Evolutionary conservation across 2,797 vertebrate genomes (phyloP), one percentile per base, ranked within the genome.

Genomic region (Acanthornis magna): DNA sequence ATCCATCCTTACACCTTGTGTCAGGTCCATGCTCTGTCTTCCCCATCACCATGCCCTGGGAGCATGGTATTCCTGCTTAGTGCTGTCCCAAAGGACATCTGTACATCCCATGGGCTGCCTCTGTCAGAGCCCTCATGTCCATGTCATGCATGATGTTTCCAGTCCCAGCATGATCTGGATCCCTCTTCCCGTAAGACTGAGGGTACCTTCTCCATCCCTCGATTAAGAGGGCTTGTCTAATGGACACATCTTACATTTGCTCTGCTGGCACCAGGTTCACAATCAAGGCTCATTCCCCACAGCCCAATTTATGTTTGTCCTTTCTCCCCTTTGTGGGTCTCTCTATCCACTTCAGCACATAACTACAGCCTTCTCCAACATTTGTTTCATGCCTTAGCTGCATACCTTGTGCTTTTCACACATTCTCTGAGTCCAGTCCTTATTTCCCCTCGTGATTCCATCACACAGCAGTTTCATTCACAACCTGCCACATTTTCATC

Each of bases 331-430:
- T 40, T 55, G 40, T 67, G 29, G 16, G 16, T 36, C 13, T 72
- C 48, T 85, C 50, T 38, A 2, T 43, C 16, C 8, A 9, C 36
- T 80, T 62, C 1, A 3, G 30, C 48, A 66, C 0, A 0, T 32
- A 42, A 76, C 53, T 38, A 8, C 12, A 84, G 60, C 50, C n/a
- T 4, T 66, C 47, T 61, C 58, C 25, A 43, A 23, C 40, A 40
- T 25, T 47, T 61, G 2, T 68, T 88, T 82, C 50, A 16, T 17
- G 11, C 36, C 36, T 78, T 42, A 62, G 27, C 80, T 1, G 0
- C 23, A 8, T 3, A 57, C 10, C 11, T 30, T 40, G 16, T 73
- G 50, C 21, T 75, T 89, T 40, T 29, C 57, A 55, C 19, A 29
- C 13, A 6, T 27, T 50, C 36, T 23, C 26, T 67, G 7, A 48